A percentile compares a stretch with the other conserved stretches of the same genome.
Evolutionary conservation across 1,140 invertebrate species (phyloP).

Genomic region (Oscheius sp.): DNA sequence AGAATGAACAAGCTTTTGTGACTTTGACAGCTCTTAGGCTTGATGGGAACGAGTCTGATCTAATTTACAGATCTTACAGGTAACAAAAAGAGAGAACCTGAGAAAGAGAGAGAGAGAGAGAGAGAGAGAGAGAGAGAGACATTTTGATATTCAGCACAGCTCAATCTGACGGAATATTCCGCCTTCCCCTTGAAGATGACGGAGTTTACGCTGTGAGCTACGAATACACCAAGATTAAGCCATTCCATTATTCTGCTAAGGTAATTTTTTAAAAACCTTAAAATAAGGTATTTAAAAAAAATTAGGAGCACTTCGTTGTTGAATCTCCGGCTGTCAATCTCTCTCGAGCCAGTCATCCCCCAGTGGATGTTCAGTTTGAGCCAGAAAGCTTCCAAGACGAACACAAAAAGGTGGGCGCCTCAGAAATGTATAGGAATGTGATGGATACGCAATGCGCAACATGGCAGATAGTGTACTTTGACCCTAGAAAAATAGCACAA

Average conservation of each 20-base stretch:
- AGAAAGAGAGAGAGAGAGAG: background rate
- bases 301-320: constrained; percentile 51
- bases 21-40: constrained; percentile 14
- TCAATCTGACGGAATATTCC: constrained; percentile 36
- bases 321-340: constrained; percentile 39
- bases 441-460: background rate
- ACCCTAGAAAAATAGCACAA: no score
- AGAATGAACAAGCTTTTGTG: constrained; percentile 17
- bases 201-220: constrained; percentile 54
- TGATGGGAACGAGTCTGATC: constrained; percentile 6
- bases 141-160: constrained; percentile 20
- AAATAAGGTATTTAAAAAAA: background rate
- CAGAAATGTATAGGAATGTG: background rate
- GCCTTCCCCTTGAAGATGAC: constrained; percentile 45
- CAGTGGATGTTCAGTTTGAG: constrained; percentile 38
- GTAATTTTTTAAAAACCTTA: background rate
- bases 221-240: constrained; percentile 53
- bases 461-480: background rate
- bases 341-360: constrained; percentile 18
- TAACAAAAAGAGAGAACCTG: constrained; percentile 5
- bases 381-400: constrained; percentile 1
- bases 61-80: constrained; percentile 6
- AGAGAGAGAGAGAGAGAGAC: background rate
- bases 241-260: constrained; percentile 55
- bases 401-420: background rate